Conservation (phyloP, 2,113 vertebrate genomes). For the Brachionichthys hirsutus region DNA sequence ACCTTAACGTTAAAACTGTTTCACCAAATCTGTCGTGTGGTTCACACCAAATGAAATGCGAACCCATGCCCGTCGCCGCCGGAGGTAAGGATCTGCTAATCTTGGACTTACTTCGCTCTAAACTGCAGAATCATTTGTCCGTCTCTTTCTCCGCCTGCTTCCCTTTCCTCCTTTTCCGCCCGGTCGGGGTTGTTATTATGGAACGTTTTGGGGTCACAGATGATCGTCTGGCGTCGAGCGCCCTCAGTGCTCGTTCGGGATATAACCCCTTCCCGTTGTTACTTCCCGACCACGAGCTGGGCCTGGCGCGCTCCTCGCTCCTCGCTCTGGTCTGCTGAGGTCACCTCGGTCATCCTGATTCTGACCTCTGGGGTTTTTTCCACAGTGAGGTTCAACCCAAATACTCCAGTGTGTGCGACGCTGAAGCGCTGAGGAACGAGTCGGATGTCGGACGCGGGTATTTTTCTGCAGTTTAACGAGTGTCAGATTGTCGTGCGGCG, state of each 20-base stretch:
- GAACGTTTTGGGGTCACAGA: slow-evolving; percentile 57
- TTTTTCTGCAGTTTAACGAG: slow-evolving; percentile 31
- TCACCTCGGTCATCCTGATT: slow-evolving; percentile 48
- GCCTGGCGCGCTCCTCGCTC: slow-evolving; percentile 35
- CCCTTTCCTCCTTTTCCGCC: slow-evolving; percentile 41
- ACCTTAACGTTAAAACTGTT: too few species aligned
- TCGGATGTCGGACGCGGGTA: slow-evolving; percentile 20
- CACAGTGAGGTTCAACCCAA: slow-evolving; percentile 23
- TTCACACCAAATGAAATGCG: too few species aligned
- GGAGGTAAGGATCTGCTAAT: too few species aligned
- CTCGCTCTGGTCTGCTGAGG: slow-evolving; percentile 52
- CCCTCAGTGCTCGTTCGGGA: slow-evolving; percentile 44
- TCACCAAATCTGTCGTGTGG: too few species aligned
- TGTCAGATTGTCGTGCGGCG: slow-evolving; percentile 23
- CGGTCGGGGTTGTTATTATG: slow-evolving; percentile 55
- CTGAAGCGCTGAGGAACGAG: slow-evolving; percentile 14
- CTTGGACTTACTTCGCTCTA: slow-evolving; percentile 40
- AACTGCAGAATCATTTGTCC: slow-evolving; percentile 45
- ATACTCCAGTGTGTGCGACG: slow-evolving; percentile 11
- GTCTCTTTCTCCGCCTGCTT: slow-evolving; percentile 57
- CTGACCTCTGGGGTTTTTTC: slow-evolving; percentile 40
- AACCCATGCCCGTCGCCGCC: too few species aligned
- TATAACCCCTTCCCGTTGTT: slow-evolving; percentile 57
- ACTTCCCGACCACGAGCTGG: slow-evolving; percentile 50
- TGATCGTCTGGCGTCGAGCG: slow-evolving; percentile 44